Conservation (phyloP, 2,113 vertebrate species). For the Peromyscus polionotus region DNA sequence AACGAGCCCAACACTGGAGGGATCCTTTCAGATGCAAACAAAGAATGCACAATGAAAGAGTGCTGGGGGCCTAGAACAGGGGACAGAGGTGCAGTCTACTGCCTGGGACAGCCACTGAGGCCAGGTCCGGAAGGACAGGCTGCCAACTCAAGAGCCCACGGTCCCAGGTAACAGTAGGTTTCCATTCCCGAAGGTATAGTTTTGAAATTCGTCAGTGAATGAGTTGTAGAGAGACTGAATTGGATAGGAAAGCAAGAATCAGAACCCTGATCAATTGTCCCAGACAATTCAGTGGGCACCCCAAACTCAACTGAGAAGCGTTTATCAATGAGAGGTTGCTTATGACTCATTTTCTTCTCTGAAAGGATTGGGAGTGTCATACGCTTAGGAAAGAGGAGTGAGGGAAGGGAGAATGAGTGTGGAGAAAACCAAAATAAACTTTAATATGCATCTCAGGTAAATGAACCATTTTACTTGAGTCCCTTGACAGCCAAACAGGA, state of each 20-base stretch:
- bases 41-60: neutral
- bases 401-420: neutral
- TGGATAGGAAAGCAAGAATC: neutral
- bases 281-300: neutral
- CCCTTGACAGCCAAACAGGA: neutral
- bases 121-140: neutral
- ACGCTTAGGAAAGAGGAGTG: neutral
- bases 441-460: neutral
- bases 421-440: neutral
- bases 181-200: neutral
- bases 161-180: neutral
- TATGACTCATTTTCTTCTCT: neutral
- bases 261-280: neutral
- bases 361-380: neutral
- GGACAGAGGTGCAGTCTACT: neutral
- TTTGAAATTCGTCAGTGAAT: neutral
- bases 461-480: neutral
- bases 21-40: neutral
- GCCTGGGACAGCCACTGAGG: neutral
- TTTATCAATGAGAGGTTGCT: neutral
- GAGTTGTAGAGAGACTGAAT: neutral
- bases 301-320: neutral
- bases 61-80: neutral
- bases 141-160: no score
- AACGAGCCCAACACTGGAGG: slow-evolving; percentile 10